Percentiles rank a stretch among this genome's conserved stretches.
Conservation (phyloP, 2,797 vertebrate genomes). For the Scyliorhinus canicula region DNA sequence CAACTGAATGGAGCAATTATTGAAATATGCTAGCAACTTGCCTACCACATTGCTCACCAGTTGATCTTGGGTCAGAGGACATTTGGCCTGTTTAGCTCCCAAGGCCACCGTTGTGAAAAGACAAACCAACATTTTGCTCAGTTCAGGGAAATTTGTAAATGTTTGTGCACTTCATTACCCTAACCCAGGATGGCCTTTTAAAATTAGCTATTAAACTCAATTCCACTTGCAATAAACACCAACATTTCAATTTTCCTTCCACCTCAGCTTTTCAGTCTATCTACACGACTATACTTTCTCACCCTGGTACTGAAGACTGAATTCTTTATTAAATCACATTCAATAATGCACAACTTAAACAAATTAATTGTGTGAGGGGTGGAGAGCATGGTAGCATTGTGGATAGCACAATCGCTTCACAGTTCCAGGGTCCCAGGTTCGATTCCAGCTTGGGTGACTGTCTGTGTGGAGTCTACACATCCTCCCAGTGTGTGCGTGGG, state of each 20-base stretch:
- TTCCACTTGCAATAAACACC: too few species aligned
- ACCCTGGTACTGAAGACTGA: not conserved
- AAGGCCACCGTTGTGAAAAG: not conserved
- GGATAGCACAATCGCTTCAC: too few species aligned
- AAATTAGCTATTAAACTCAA: not conserved
- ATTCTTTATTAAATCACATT: not conserved
- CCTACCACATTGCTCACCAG: not conserved
- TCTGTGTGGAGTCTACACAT: too few species aligned
- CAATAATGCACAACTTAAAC: not conserved
- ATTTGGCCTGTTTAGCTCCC: not conserved
- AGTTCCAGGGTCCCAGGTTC: too few species aligned
- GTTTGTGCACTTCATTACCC: not conserved
- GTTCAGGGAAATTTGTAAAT: not conserved
- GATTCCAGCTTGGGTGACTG: too few species aligned
- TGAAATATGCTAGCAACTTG: not conserved
- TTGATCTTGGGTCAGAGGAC: not conserved
- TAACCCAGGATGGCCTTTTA: not conserved
- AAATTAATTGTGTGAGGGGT: too few species aligned
- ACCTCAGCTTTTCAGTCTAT: not conserved
- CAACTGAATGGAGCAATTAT: not conserved
- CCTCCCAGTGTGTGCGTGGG: too few species aligned
- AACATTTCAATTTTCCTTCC: too few species aligned
- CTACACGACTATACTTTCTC: too few species aligned
- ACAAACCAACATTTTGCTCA: not conserved
- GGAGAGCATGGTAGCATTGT: too few species aligned